These are phyloP conservation scores for Spisula solida DNA, from an alignment of 2,888 invertebrate species.

Conservation along the genomic window DNA sequence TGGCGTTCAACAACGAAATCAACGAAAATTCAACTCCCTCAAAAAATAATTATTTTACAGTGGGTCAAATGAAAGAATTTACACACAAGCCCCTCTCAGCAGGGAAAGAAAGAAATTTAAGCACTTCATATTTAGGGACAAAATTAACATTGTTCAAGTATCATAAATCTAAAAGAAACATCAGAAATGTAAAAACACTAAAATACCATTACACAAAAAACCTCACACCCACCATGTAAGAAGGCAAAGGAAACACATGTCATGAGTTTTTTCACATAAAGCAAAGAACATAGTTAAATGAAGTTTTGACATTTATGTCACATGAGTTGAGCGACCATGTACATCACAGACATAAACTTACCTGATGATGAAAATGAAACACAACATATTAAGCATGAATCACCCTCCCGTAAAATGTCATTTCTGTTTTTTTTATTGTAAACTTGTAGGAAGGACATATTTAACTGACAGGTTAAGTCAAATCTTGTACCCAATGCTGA, in stretches of 20 bases:
- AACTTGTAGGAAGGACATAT: not conserved
- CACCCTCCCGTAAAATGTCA: not conserved
- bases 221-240: not conserved
- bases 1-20: too few relatives aligned
- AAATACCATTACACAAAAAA: not conserved
- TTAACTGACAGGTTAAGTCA: not conserved
- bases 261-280: not conserved
- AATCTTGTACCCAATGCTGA: not conserved
- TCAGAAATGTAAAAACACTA: not conserved
- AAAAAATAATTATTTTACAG: too few relatives aligned
- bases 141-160: too few relatives aligned
- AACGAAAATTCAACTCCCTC: too few relatives aligned
- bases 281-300: not conserved
- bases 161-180: too few relatives aligned
- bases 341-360: not conserved
- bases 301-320: constrained; percentile 22
- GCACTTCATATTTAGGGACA: too few relatives aligned
- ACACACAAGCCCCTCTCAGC: too few relatives aligned
- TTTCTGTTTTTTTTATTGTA: not conserved
- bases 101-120: too few relatives aligned
- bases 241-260: not conserved
- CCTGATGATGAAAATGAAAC: not conserved
- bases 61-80: too few relatives aligned
- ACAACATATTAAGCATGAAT: not conserved
- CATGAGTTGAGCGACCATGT: not conserved